Conservation (phyloP, 2,113 vertebrate species). For the Nothoprocta pentlandii region DNA sequence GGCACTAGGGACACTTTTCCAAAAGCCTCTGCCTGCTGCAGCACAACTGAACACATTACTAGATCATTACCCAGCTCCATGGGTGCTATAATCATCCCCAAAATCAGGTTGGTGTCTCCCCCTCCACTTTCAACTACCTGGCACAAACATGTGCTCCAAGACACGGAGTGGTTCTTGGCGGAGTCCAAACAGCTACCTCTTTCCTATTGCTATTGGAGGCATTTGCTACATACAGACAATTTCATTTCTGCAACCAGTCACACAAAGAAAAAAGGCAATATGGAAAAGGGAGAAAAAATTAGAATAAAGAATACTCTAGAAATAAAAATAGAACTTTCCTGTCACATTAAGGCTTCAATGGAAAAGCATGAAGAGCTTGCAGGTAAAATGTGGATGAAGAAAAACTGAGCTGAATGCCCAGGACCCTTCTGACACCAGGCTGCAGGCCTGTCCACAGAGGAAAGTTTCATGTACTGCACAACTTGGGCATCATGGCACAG, state of each 20-base stretch:
- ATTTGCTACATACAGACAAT: background rate
- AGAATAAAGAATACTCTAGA: background rate
- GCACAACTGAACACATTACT: background rate
- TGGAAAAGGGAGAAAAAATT: background rate
- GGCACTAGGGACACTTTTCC: background rate
- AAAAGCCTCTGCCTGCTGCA: background rate
- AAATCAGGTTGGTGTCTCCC: background rate
- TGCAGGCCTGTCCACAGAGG: background rate
- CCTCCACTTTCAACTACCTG: background rate
- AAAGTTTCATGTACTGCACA: background rate
- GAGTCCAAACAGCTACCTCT: background rate
- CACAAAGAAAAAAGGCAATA: background rate
- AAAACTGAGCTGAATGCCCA: accelerated
- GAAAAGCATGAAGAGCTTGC: background rate
- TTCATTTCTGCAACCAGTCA: background rate
- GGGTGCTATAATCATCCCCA: background rate
- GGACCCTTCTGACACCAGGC: background rate
- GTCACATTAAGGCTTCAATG: background rate
- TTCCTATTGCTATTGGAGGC: background rate
- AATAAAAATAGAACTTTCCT: background rate
- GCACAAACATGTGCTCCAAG: background rate
- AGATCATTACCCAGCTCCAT: background rate
- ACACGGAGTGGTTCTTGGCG: background rate
- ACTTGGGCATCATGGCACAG: background rate
- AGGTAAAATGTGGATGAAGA: background rate